Evolutionary conservation across 2,797 vertebrate genomes (phyloP).

Genomic region (Hypotaenidia okinawae): DNA sequence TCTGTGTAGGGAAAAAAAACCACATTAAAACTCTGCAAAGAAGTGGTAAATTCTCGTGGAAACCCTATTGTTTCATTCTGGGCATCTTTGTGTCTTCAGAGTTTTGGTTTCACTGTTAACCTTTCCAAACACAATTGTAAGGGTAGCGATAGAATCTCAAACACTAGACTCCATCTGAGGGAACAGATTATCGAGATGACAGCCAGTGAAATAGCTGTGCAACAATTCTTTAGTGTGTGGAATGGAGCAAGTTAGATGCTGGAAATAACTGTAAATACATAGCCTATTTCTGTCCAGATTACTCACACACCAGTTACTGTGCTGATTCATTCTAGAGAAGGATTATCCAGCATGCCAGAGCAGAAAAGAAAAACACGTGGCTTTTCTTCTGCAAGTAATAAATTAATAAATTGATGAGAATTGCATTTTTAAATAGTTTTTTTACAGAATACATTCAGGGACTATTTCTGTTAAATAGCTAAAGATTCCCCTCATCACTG

Average conservation of each 20-base stretch:
- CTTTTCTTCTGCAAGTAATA: not conserved
- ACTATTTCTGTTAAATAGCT: not conserved
- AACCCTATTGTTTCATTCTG: not conserved
- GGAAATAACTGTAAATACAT: not conserved
- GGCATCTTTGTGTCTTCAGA: not conserved
- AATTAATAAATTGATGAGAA: not conserved
- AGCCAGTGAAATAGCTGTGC: not conserved
- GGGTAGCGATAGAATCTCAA: not conserved
- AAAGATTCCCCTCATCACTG: fast-evolving
- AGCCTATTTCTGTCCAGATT: not conserved
- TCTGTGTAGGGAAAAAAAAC: not conserved
- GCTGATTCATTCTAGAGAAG: not conserved
- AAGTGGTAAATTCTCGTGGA: not conserved
- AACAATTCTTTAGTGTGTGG: not conserved
- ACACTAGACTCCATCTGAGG: not conserved
- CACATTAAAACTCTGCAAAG: not conserved
- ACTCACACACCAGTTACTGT: not conserved
- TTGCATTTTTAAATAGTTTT: not conserved
- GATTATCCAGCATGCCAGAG: not conserved
- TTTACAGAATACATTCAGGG: not conserved
- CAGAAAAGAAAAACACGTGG: not conserved
- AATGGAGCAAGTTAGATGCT: not conserved
- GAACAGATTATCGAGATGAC: not conserved
- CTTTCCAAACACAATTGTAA: not conserved
- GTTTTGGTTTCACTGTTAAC: not conserved